Base-by-base conservation (phyloP, 2,113 vertebrate genomes). In the Tupaia tana region DNA sequence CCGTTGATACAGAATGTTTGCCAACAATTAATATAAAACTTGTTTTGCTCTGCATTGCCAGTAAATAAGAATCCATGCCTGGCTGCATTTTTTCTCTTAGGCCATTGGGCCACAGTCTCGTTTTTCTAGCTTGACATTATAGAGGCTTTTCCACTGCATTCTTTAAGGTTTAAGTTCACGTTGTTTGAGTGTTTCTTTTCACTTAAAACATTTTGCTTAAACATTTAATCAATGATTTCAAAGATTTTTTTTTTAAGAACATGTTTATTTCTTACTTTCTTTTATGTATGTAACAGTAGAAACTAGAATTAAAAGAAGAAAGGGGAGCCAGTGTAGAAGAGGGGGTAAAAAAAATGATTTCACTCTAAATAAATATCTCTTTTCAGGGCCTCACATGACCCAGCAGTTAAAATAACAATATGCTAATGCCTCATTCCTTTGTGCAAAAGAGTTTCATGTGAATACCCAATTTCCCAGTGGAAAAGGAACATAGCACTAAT, bases 11-110 rank as follows among this genome's bases (percentile, higher is more conserved):
- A 73, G 63, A 64, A 59, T 83, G 61, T 90, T 96, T 86, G 66
- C 82, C 96, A 96, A 69, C 85, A 96, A 86, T 97, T 91, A 85
- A 81, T 86, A 71, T 59, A 78, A 91, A 94, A 86, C 73, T 77
- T 29, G n/a, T 87, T 94, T 93, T 94, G 15, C 71, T 11, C 67
- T 52, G 63, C 66, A 2, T 31, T 85, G 80, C 86, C 75, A 78
- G 80, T 80, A 94, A 95, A 67, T 94, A 71, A 22, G 56, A 88
- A 80, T 86, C 73, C 58, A 69, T 0, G 29, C 64, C 86, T 78
- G 83, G 77, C 31, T 94, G 80, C 64, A 18, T 93, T 97, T 88
- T 88, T 94, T 63, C 78, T 86, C 61, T 81, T 71, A 86, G 73
- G 91, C 31, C 64, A 69, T 90, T 43, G 91, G 84, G 84, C 34